These are phyloP conservation scores for Diachasma alloeum DNA, from an alignment of 1,140 invertebrate species.

Conservation along the genomic window DNA sequence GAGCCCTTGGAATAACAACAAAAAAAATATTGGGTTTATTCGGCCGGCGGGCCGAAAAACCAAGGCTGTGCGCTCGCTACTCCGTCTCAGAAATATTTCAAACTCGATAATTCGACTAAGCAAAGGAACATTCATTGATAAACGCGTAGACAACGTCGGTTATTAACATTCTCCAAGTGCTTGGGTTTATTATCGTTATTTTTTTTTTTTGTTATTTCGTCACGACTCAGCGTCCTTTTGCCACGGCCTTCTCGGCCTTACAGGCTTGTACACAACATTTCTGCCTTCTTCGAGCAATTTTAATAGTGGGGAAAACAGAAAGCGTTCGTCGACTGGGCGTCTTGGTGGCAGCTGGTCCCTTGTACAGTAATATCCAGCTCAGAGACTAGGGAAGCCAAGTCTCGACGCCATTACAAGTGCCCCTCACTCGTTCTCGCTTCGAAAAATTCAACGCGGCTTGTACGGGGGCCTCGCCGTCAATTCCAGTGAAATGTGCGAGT, in stretches of 20 bases:
- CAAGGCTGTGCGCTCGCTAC: neutral
- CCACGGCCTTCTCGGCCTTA: neutral
- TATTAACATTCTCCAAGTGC: neutral
- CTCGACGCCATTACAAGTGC: slow-evolving; percentile 14
- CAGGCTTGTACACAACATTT: neutral
- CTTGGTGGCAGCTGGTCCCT: slow-evolving; percentile 10
- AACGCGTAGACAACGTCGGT: neutral
- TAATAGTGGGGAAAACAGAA: slow-evolving; percentile 4
- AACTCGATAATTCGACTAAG: neutral
- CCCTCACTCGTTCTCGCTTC: neutral
- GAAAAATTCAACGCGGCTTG: neutral
- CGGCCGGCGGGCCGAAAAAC: neutral
- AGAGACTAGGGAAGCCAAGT: neutral
- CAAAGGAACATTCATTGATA: neutral
- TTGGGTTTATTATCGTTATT: neutral
- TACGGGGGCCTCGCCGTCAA: neutral
- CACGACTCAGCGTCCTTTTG: neutral
- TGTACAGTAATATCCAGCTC: neutral
- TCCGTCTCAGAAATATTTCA: neutral
- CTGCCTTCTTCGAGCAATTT: neutral
- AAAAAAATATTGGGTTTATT: neutral
- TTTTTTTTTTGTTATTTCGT: neutral
- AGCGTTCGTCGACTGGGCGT: neutral
- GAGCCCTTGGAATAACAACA: slow-evolving; percentile 12
- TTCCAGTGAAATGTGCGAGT: slow-evolving; percentile 19